These are phyloP conservation scores for Drosophila tristis DNA, from an alignment of 1,140 invertebrate species.

Conservation along the genomic window DNA sequence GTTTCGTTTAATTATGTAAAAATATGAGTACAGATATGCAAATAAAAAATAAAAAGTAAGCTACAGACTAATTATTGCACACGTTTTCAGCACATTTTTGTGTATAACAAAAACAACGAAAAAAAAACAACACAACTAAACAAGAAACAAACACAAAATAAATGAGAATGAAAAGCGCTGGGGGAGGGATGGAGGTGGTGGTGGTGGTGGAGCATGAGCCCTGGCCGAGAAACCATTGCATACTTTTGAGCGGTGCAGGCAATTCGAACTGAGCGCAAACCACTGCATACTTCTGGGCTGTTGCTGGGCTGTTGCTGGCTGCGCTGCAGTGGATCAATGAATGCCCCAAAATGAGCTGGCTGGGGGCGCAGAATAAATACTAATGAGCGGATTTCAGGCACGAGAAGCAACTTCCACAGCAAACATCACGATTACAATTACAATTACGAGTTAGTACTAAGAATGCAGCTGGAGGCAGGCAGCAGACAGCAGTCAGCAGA, in stretches of 20 bases:
- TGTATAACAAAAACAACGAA: constrained; percentile 32
- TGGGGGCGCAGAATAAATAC: constrained; percentile 35
- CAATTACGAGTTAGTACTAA: constrained; percentile 11
- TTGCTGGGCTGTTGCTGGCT: no score
- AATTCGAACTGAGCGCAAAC: no score
- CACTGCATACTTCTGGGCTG: no score
- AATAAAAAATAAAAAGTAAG: constrained; percentile 15
- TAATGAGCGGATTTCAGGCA: constrained; percentile 45
- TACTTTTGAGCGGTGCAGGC: not conserved
- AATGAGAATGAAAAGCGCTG: constrained; percentile 37
- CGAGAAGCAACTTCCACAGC: constrained; percentile 33
- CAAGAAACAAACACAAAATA: constrained; percentile 30
- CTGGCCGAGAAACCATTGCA: not conserved
- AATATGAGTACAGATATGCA: constrained; percentile 39
- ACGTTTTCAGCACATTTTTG: constrained; percentile 49
- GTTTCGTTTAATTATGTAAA: constrained; percentile 49
- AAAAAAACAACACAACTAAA: constrained; percentile 22
- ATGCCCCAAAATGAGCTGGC: no score
- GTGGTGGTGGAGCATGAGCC: no score
- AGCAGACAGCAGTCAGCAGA: no score
- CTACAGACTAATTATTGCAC: constrained; percentile 49
- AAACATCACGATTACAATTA: constrained; percentile 12
- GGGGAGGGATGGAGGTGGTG: not conserved
- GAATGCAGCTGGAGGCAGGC: no score
- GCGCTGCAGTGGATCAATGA: no score